These are phyloP conservation scores for Sphyrna mokarran DNA, from an alignment of 2,113 vertebrate species.

Conservation along the genomic window DNA sequence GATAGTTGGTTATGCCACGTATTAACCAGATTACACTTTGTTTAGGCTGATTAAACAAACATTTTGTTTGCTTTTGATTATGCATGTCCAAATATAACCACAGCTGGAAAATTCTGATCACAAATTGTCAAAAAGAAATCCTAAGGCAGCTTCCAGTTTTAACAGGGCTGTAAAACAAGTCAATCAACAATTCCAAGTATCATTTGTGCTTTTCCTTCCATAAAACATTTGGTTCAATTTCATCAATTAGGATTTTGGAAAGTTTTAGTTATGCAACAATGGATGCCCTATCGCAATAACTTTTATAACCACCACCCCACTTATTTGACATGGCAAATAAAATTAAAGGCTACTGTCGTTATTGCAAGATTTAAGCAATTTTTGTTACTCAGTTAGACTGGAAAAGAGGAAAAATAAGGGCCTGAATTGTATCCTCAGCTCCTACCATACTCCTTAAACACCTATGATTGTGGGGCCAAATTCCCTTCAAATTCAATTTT, in stretches of 20 bases:
- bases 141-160: background rate
- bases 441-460: no score
- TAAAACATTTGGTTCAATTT: background rate
- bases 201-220: background rate
- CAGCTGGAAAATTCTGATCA: background rate
- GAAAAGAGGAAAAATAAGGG: no score
- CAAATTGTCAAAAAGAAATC: no score
- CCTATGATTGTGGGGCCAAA: no score
- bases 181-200: background rate
- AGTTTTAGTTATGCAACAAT: background rate
- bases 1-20: background rate
- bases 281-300: background rate
- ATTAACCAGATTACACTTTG: background rate
- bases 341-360: no score
- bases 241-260: background rate
- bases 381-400: no score
- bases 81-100: background rate
- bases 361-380: no score
- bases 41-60: background rate
- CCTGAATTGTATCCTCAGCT: no score
- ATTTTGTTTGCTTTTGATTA: background rate
- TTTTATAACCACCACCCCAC: no score
- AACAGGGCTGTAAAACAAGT: background rate
- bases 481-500: no score
- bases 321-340: no score